phyloP scores from a whole-genome alignment of 2,113 vertebrate species.

The Thymallus thymallus region DNA sequence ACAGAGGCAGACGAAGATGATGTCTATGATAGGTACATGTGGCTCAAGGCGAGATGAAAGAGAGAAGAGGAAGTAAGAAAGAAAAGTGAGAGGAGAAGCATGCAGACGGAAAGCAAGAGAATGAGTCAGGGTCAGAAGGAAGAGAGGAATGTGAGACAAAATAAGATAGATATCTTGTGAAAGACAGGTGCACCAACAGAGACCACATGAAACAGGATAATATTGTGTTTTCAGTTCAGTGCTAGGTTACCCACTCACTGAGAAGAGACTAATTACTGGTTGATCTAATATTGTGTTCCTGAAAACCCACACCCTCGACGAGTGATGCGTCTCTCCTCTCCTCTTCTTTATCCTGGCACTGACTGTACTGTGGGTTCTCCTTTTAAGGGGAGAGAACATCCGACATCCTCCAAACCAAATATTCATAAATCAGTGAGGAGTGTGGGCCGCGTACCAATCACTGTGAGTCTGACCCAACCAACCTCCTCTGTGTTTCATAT shows the following conservation, averaged over 20 bases:
- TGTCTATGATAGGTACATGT: too few relatives aligned
- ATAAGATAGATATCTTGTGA: conserved; percentile 32
- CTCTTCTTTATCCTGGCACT: conserved; percentile 8
- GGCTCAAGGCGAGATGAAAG: conserved; percentile 3
- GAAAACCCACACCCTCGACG: conserved; percentile 58
- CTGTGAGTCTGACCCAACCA: conserved; percentile 42
- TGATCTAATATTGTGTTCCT: conserved; percentile 55
- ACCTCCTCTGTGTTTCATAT: conserved; percentile 34
- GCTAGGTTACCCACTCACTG: conserved; percentile 56
- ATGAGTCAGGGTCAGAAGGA: background rate
- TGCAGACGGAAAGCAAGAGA: conserved; percentile 27
- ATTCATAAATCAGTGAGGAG: conserved; percentile 59
- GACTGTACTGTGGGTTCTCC: conserved; percentile 2
- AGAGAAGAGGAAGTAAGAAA: conserved; percentile 25
- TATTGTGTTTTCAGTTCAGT: conserved; percentile 63
- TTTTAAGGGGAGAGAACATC: conserved; percentile 45
- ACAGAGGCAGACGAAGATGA: background rate
- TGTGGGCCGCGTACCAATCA: conserved; percentile 60
- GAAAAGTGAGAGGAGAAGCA: conserved; percentile 32
- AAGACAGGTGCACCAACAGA: conserved; percentile 34
- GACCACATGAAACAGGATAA: conserved; percentile 55
- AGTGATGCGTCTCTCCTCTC: conserved; percentile 44
- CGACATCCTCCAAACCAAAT: conserved; percentile 59
- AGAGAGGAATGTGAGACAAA: background rate
- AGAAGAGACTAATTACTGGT: conserved; percentile 68